Evolutionary conservation across 2,888 invertebrate species (phyloP), one percentile per base, ranked within the genome.

Genomic region (Labia minor): DNA sequence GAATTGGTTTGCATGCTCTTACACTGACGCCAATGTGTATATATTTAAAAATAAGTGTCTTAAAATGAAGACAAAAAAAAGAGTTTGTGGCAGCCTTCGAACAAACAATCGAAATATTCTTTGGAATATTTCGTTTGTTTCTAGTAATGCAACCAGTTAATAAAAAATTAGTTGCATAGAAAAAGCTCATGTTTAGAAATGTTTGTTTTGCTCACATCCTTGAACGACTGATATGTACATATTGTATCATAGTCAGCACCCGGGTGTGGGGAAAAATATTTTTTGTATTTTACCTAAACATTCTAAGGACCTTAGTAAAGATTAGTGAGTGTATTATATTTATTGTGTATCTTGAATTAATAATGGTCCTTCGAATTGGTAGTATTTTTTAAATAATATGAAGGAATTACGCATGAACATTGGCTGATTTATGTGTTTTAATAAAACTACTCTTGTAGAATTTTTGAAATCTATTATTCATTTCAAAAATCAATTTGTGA

Each of bases 1-100:
- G 49, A 49, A 49, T n/a, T 49, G 49, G 49, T 49, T 49, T 49
- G 49, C 49, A 49, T 49, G 49, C 49, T 49, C 49, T 49, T 49
- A 49, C 49, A 49, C 49, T 49, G 49, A 49, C 49, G 49, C 49
- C 49, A 49, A 49, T 49, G 49, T 49, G 49, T 49, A 49, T 14
- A 49, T 49, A 49, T 49, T 49, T 49, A 49, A 49, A 49, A 11
- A 26, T 26, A 26, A 49, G 49, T 49, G 49, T 49, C 49, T 49
- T 49, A n/a, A 11, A 11, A 49, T n/a, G 26, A 49, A 49, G 49
- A 49, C 49, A 49, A 8, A 33, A 8, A n/a, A n/a, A n/a, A 14
- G 16, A 49, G 49, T 49, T 49, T 16, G 49, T 49, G 49, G 49
- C 49, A 49, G 49, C 49, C 49, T 49, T 49, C 49, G 14, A 49